These are phyloP conservation scores for Dromius quadrimaculatus DNA, from an alignment of 2,888 invertebrate species.

Conservation along the genomic window DNA sequence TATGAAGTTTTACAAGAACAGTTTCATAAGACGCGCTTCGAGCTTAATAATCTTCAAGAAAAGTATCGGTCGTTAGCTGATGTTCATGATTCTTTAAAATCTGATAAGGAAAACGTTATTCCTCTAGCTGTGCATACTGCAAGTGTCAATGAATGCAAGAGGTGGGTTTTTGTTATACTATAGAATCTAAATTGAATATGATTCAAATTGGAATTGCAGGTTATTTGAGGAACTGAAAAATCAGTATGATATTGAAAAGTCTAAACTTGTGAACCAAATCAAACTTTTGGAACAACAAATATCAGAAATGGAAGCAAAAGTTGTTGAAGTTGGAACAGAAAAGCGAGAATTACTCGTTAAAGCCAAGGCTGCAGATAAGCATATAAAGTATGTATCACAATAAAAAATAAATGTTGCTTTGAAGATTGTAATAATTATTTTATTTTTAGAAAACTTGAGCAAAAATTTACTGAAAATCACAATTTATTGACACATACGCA, in stretches of 20 bases:
- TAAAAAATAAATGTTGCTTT: constrained; percentile 5
- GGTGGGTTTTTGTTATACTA: constrained; percentile 63
- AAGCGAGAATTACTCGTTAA: constrained; percentile 69
- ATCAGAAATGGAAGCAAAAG: constrained; percentile 68
- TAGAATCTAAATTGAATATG: constrained; percentile 2
- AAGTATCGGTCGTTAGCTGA: constrained; percentile 71
- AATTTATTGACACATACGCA: constrained; percentile 67
- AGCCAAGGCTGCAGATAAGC: constrained; percentile 70
- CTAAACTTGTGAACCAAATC: constrained; percentile 70
- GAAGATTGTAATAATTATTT: neutral
- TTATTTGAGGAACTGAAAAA: constrained; percentile 81
- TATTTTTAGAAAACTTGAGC: constrained; percentile 65
- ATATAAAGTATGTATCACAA: constrained; percentile 61
- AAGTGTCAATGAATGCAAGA: constrained; percentile 80
- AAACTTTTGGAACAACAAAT: constrained; percentile 67
- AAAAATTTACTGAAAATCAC: constrained; percentile 67
- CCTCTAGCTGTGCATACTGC: constrained; percentile 76
- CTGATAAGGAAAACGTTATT: constrained; percentile 70
- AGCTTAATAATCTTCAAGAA: constrained; percentile 72
- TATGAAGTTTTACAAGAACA: constrained; percentile 76
- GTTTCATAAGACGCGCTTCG: constrained; percentile 71
- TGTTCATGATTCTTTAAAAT: constrained; percentile 69
- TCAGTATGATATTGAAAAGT: constrained; percentile 78
- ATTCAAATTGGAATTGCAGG: constrained; percentile 62
- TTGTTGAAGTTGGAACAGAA: constrained; percentile 65